Conservation (phyloP, 2,888 invertebrate genomes). For the Ennomos quercinarius region DNA sequence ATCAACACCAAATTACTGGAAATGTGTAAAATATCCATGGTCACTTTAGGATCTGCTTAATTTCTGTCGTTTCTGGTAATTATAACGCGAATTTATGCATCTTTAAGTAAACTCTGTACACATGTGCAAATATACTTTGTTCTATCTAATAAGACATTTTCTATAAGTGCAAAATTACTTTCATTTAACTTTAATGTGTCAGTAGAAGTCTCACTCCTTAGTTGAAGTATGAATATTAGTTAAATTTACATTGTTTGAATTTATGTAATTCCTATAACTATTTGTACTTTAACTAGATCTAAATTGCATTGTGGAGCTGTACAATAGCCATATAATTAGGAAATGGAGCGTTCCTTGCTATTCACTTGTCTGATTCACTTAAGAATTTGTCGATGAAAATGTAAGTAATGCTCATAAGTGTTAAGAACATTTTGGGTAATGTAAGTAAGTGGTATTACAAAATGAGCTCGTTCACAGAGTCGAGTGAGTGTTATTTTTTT, state of each 20-base stretch:
- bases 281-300: conserved; percentile 85
- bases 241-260: conserved; percentile 81
- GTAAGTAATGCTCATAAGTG: conserved; percentile 80
- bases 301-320: conserved; percentile 82
- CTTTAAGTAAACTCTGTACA: conserved; percentile 70
- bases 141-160: conserved; percentile 77
- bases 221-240: conserved; percentile 79
- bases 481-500: conserved; percentile 81
- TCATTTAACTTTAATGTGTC: conserved; percentile 78
- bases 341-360: conserved; percentile 81
- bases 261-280: conserved; percentile 80
- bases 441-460: conserved; percentile 80
- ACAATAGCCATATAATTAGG: conserved; percentile 82
- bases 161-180: conserved; percentile 76
- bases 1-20: conserved; percentile 70
- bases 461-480: conserved; percentile 81
- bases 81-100: conserved; percentile 71
- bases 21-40: conserved; percentile 72
- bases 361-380: conserved; percentile 72
- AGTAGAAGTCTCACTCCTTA: conserved; percentile 78
- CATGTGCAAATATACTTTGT: conserved; percentile 76
- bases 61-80: conserved; percentile 67
- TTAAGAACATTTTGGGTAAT: conserved; percentile 82
- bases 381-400: conserved; percentile 75
- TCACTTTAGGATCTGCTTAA: conserved; percentile 71